Conservation (phyloP, 2,113 vertebrate genomes). For the Thamnaconus septentrionalis region DNA sequence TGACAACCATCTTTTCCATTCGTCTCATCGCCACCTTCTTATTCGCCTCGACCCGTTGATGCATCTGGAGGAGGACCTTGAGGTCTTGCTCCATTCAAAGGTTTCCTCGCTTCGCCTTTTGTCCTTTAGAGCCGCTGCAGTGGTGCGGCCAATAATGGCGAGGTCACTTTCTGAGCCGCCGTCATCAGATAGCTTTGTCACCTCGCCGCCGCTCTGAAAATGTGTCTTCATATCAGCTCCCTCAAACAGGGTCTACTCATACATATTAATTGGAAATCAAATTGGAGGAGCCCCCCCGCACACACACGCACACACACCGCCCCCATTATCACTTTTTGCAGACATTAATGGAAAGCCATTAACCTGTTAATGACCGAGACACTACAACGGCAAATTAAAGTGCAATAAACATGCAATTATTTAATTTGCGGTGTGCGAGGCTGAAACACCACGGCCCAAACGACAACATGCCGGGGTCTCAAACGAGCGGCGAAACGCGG, state of each 20-base stretch:
- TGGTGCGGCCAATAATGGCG: constrained; percentile 39
- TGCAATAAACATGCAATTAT: constrained; percentile 47
- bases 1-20: too few species aligned
- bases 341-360: constrained; percentile 65
- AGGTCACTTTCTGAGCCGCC: constrained; percentile 46
- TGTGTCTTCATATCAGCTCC: constrained; percentile 53
- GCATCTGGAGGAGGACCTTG: background rate
- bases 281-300: constrained; percentile 46
- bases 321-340: constrained; percentile 36
- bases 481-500: constrained; percentile 18
- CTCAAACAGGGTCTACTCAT: constrained; percentile 51
- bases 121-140: constrained; percentile 18
- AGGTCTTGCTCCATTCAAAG: background rate
- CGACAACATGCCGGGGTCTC: constrained; percentile 10
- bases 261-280: constrained; percentile 70
- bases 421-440: constrained; percentile 28
- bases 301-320: too few species aligned
- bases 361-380: constrained; percentile 62
- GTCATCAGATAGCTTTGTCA: constrained; percentile 61
- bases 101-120: background rate
- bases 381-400: constrained; percentile 52
- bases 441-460: constrained; percentile 29
- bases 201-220: constrained; percentile 50
- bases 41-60: too few species aligned
- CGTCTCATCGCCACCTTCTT: too few species aligned